Conservation (phyloP, 1,140 invertebrate genomes). For the Drosophila navojoa region DNA sequence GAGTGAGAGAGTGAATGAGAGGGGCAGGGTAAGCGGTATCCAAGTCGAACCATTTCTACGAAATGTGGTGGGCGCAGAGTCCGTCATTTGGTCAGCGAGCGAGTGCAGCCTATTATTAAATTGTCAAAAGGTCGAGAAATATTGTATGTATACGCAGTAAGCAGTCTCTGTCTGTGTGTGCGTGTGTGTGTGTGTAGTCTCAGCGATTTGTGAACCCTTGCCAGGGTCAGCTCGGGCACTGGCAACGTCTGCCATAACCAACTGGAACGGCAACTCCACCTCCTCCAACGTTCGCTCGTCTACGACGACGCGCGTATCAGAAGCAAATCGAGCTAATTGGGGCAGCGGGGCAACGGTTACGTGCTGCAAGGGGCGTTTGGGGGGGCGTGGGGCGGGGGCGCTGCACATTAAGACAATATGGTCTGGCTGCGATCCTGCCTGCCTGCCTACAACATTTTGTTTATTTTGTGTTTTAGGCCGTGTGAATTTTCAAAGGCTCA, state of each 20-base stretch:
- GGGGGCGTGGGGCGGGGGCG: slow-evolving; percentile 20
- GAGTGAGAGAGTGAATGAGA: background rate
- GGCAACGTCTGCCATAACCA: slow-evolving; percentile 12
- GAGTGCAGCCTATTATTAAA: slow-evolving; percentile 81
- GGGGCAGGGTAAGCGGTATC: background rate
- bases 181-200: background rate
- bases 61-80: slow-evolving; percentile 78
- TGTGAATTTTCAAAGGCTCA: slow-evolving; percentile 82
- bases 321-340: slow-evolving; percentile 83
- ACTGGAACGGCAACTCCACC: slow-evolving; percentile 14
- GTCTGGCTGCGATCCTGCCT: slow-evolving; percentile 32
- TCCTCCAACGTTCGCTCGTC: slow-evolving; percentile 37
- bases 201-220: slow-evolving; percentile 30
- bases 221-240: slow-evolving; percentile 31
- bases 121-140: slow-evolving; percentile 83
- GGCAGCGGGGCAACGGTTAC: slow-evolving; percentile 57
- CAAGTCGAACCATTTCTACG: slow-evolving; percentile 60
- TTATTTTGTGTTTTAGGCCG: slow-evolving; percentile 80
- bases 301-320: slow-evolving; percentile 77
- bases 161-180: slow-evolving; percentile 6
- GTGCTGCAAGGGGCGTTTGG: slow-evolving; percentile 1
- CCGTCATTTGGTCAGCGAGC: slow-evolving; percentile 71
- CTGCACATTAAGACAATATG: slow-evolving; percentile 77
- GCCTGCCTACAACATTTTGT: slow-evolving; percentile 66
- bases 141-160: slow-evolving; percentile 31